A percentile compares a stretch with the other conserved stretches of the same genome.
Conservation (phyloP, 2,888 invertebrate species). For the Notodonta ziczac region DNA sequence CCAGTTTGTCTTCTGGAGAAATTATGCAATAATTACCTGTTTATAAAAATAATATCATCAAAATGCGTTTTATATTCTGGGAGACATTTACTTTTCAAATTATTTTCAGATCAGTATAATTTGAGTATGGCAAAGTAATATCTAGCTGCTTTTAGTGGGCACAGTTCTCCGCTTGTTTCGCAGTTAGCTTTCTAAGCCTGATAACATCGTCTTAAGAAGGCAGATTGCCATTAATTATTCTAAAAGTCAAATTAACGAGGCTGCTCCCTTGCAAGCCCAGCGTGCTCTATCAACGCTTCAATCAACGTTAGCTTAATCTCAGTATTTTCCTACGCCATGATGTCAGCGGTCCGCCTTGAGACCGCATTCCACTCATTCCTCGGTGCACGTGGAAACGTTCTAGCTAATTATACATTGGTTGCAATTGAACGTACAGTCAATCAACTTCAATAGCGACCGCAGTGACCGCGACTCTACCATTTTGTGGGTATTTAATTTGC, state of each 20-base stretch:
- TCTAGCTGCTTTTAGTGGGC: too few relatives aligned
- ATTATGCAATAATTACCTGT: background rate
- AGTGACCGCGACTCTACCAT: slow-evolving; percentile 20
- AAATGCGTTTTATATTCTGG: too few relatives aligned
- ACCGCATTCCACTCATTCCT: slow-evolving; percentile 60
- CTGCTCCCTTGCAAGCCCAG: background rate
- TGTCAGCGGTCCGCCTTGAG: slow-evolving; percentile 71
- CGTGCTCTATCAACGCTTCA: slow-evolving; percentile 6
- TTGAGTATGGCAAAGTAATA: too few relatives aligned
- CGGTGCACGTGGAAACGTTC: slow-evolving; percentile 61
- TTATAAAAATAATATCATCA: background rate
- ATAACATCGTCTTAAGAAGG: too few relatives aligned
- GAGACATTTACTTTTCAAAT: too few relatives aligned
- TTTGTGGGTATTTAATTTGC: slow-evolving; percentile 8
- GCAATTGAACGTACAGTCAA: slow-evolving; percentile 59
- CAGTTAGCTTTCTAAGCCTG: too few relatives aligned
- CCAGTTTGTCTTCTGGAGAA: slow-evolving; percentile 37
- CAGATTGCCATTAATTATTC: background rate
- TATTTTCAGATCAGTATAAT: too few relatives aligned
- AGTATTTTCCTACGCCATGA: slow-evolving; percentile 58
- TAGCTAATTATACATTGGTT: slow-evolving; percentile 54
- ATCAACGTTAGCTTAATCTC: slow-evolving; percentile 26
- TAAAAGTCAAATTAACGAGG: background rate
- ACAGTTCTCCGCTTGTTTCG: too few relatives aligned
- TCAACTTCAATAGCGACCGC: slow-evolving; percentile 47